A percentile compares a stretch with the other conserved stretches of the same genome.
Evolutionary conservation across 2,888 invertebrate species (phyloP).

Genomic region (Cryptus armator): DNA sequence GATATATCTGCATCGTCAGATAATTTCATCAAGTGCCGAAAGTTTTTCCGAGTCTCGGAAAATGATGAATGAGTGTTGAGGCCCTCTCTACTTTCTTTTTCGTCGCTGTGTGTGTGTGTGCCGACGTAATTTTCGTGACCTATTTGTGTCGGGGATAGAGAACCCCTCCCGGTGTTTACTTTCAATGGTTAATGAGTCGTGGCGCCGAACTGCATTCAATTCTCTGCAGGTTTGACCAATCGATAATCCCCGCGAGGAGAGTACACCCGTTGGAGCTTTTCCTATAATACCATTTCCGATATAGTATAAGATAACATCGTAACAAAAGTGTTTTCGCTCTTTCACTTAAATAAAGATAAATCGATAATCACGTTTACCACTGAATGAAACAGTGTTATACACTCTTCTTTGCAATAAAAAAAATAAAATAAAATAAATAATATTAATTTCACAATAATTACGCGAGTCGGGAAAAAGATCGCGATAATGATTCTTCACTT

Average conservation of each 20-base stretch:
- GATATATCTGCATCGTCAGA: slow-evolving; percentile 16
- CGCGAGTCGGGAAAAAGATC: slow-evolving; percentile 5
- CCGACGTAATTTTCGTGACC: slow-evolving; percentile 54
- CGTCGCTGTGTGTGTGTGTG: not conserved
- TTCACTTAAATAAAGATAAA: not conserved
- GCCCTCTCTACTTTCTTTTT: slow-evolving; percentile 7
- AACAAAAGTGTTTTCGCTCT: not conserved
- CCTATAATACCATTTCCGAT: slow-evolving; percentile 8
- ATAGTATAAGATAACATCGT: slow-evolving; percentile 9
- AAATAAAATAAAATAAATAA: not conserved
- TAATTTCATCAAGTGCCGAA: not conserved
- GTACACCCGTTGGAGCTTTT: slow-evolving; percentile 22
- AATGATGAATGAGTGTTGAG: slow-evolving; percentile 61
- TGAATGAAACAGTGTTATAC: not conserved
- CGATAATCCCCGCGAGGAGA: slow-evolving; percentile 73
- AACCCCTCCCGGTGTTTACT: slow-evolving; percentile 73
- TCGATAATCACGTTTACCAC: not conserved
- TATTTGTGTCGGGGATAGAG: slow-evolving; percentile 45
- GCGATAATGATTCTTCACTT: not conserved
- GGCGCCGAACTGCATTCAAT: slow-evolving; percentile 70
- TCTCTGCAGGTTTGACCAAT: slow-evolving; percentile 71
- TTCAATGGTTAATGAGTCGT: slow-evolving; percentile 79
- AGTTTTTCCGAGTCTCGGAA: slow-evolving; percentile 1
- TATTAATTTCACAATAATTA: not conserved
- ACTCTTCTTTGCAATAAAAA: not conserved